A percentile compares a stretch with the other conserved stretches of the same genome.
These are phyloP conservation scores for Ophraella communa DNA, from an alignment of 2,888 invertebrate genomes.

Conservation along the genomic window DNA sequence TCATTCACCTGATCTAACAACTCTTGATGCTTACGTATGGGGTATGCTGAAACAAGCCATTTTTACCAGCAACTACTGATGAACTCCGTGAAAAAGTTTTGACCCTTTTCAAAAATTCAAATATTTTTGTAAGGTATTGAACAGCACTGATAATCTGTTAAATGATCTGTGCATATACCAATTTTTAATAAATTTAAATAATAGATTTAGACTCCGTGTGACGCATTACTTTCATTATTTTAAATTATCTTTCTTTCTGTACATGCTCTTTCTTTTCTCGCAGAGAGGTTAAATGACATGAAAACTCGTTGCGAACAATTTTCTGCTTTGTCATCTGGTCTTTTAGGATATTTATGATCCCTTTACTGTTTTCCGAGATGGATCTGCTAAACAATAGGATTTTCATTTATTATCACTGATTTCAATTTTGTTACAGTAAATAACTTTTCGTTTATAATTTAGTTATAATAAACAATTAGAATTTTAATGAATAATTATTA, in stretches of 20 bases:
- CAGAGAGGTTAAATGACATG: conserved; percentile 20
- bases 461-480: too few relatives aligned
- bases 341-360: conserved; percentile 7
- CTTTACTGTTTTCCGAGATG: background rate
- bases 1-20: too few relatives aligned
- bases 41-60: too few relatives aligned
- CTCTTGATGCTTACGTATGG: too few relatives aligned
- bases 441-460: too few relatives aligned
- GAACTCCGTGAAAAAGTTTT: too few relatives aligned
- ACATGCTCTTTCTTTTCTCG: conserved; percentile 12
- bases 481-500: too few relatives aligned
- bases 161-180: conserved; percentile 45
- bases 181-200: conserved; percentile 44
- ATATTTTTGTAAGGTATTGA: background rate
- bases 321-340: conserved; percentile 12
- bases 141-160: conserved; percentile 39
- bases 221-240: conserved; percentile 34
- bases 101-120: too few relatives aligned
- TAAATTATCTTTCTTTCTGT: conserved; percentile 28
- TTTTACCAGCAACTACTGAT: too few relatives aligned
- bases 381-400: background rate
- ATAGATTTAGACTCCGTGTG: conserved; percentile 32
- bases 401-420: background rate
- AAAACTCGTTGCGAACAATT: conserved; percentile 12
- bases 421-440: background rate